Percentiles rank a stretch among this genome's conserved stretches.
These are phyloP conservation scores for Drosophila anomalipes DNA, from an alignment of 2,888 invertebrate species.

Conservation along the genomic window DNA sequence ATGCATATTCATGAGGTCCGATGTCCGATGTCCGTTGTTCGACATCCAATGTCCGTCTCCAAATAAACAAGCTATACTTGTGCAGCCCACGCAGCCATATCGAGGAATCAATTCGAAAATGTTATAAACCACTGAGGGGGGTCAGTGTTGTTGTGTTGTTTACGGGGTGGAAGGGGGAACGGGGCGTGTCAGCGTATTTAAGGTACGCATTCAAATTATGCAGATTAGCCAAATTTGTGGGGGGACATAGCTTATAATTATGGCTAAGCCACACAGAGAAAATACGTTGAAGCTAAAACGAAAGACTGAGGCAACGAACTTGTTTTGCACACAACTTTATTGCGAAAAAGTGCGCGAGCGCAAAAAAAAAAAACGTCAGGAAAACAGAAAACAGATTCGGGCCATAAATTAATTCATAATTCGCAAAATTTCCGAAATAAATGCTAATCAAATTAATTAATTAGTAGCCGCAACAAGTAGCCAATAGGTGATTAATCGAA, in stretches of 20 bases:
- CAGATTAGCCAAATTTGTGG: slow-evolving; percentile 46
- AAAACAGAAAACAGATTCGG: neutral
- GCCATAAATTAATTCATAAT: slow-evolving; percentile 76
- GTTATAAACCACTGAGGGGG: slow-evolving; percentile 12
- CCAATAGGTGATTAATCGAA: slow-evolving; percentile 55
- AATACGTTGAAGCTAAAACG: slow-evolving; percentile 11
- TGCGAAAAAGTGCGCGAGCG: slow-evolving; percentile 5
- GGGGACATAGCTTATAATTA: slow-evolving; percentile 40
- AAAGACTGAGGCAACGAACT: slow-evolving; percentile 72
- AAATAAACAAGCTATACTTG: neutral
- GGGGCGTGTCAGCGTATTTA: slow-evolving; percentile 65
- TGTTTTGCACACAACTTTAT: slow-evolving; percentile 26
- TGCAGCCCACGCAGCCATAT: slow-evolving; percentile 46
- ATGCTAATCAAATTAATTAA: slow-evolving; percentile 80
- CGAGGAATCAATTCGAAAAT: slow-evolving; percentile 16
- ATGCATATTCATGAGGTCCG: slow-evolving; percentile 71
- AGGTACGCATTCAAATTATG: slow-evolving; percentile 66
- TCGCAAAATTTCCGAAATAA: slow-evolving; percentile 53
- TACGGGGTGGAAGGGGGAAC: neutral
- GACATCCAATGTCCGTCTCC: slow-evolving; percentile 1
- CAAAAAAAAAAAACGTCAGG: neutral
- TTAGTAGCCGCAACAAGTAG: slow-evolving; percentile 48
- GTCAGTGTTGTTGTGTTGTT: slow-evolving; percentile 12
- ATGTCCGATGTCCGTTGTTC: slow-evolving; percentile 52
- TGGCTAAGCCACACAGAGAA: neutral